Conservation (phyloP, 2,888 invertebrate genomes). For the Drosophila meridiana region DNA sequence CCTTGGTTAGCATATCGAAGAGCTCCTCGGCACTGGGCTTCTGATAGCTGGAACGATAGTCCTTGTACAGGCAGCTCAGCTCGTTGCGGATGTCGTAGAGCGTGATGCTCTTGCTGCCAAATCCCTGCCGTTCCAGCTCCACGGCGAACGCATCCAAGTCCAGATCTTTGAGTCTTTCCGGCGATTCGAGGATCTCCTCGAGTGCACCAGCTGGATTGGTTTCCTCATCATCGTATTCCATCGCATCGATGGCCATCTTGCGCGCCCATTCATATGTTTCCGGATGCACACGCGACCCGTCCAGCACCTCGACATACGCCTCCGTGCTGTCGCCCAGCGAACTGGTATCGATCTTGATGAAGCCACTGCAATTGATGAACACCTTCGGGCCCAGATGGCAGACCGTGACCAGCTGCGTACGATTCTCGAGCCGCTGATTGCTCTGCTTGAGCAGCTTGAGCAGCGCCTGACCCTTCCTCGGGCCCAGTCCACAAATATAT, state of each 20-base stretch:
- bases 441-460: slow-evolving; percentile 95
- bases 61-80: slow-evolving; percentile 96
- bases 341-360: slow-evolving; percentile 99
- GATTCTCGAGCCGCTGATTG: slow-evolving; percentile 95
- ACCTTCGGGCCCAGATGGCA: slow-evolving; percentile 99
- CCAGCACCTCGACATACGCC: slow-evolving; percentile 97
- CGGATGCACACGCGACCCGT: slow-evolving; percentile 98
- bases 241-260: slow-evolving; percentile 99
- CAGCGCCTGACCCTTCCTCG: slow-evolving; percentile 95
- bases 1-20: slow-evolving; percentile 98
- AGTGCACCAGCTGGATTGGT: slow-evolving; percentile 98
- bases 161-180: slow-evolving; percentile 96
- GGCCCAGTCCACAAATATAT: slow-evolving; percentile 98
- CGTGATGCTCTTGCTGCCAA: slow-evolving; percentile 96
- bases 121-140: slow-evolving; percentile 96
- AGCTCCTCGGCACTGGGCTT: slow-evolving; percentile 94
- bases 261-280: slow-evolving; percentile 99
- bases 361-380: slow-evolving; percentile 99
- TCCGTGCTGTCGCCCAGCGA: slow-evolving; percentile 97
- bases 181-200: slow-evolving; percentile 98
- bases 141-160: slow-evolving; percentile 99
- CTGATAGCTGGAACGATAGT: slow-evolving; percentile 91
- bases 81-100: slow-evolving; percentile 98
- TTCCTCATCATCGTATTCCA: slow-evolving; percentile 99
- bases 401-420: slow-evolving; percentile 97